Base-by-base conservation (phyloP, 2,797 vertebrate genomes). In the Coilia nasus region DNA sequence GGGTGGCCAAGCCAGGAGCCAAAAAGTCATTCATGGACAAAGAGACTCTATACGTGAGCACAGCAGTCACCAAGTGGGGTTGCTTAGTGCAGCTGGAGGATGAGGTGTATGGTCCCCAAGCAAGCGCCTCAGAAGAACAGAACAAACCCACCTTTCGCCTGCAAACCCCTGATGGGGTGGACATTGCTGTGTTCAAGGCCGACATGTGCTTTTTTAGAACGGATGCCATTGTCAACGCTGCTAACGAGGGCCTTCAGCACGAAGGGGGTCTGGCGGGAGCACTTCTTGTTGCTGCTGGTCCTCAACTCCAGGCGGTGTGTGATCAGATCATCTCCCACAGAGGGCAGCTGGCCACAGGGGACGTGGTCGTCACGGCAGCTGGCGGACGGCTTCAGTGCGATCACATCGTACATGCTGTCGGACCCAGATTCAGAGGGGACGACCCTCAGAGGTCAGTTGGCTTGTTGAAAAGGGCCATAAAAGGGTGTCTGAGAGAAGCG, bases 381-480 rank as follows among this genome's bases (percentile, higher is more conserved):
- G 91, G 96, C 0, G 97, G 97, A 0, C 90, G 5, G 0, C 95
- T 98, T 1, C 91, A 86, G 0, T 98, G 96, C 90, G 91, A 90
- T 80, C 93, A 93, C 0, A 78, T 99, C 14, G 96, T 99, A 81
- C 97, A 98, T 0, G 95, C 93, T 0, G 93, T 97, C 0, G 96
- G 92, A 50, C 97, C 97, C 75, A 47, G 0, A 1, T 97, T 93
- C 94, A 88, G 93, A 2, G 0, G 0, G 6, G 4, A 1, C 4
- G 81, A 92, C 1, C 21, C 41, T 0, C 21, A 85, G 1, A 90
- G 15, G 1, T 0, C 25, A 0, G 0, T 81, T 2, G 7, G 0
- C 0, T 84, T 93, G 75, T 85, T 98, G 62, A 96, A 64, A 64
- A 93, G 14, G 84, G 91, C 46, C 0, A 94, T 99, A 57, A 94